Evolutionary conservation across 2,888 invertebrate species (phyloP).

Genomic region (Amphipyra tragopoginis): DNA sequence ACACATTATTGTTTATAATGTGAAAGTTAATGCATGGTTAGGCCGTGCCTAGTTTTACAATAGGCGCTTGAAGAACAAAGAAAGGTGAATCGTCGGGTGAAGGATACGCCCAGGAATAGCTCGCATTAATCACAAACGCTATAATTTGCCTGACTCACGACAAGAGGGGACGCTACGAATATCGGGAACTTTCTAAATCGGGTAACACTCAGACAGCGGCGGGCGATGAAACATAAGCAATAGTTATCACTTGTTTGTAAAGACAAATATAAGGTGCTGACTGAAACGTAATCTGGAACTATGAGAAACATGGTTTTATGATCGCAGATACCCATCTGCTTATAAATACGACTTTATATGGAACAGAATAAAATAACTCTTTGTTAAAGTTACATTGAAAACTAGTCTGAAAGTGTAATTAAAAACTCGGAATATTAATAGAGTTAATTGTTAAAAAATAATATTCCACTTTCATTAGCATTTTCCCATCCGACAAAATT

Average conservation of each 20-base stretch:
- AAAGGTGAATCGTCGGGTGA: constrained; percentile 69
- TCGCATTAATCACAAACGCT: constrained; percentile 85
- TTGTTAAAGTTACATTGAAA: no score
- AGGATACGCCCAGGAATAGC: constrained; percentile 83
- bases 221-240: constrained; percentile 65
- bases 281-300: constrained; percentile 23
- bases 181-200: constrained; percentile 84
- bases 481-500: constrained; percentile 10
- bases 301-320: constrained; percentile 1
- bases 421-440: no score
- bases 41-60: constrained; percentile 46
- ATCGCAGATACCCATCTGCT: no score
- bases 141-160: constrained; percentile 88
- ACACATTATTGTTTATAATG: constrained; percentile 1
- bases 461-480: not conserved
- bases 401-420: no score
- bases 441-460: not conserved
- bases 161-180: constrained; percentile 81
- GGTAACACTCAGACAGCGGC: constrained; percentile 74
- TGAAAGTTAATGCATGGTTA: constrained; percentile 7
- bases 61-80: constrained; percentile 74
- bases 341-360: no score
- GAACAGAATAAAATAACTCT: no score
- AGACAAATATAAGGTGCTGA: constrained; percentile 61
- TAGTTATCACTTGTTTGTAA: constrained; percentile 56